Conservation (phyloP, 2,113 vertebrate genomes). For the Hydrolagus affinis region DNA sequence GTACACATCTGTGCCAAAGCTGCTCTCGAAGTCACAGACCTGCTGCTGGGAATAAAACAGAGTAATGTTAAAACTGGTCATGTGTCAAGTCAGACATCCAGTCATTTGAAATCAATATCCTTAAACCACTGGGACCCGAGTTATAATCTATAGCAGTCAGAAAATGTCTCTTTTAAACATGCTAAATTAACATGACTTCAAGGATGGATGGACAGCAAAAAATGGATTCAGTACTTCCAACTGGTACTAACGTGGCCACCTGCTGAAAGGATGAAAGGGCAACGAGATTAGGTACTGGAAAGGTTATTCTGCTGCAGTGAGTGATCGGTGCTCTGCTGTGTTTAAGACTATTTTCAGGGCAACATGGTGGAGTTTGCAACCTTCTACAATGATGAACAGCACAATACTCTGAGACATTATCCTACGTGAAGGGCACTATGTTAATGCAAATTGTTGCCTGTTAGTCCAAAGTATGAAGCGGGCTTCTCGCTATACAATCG, state of each 20-base stretch:
- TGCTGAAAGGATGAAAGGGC: neutral
- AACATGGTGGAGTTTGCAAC: too few species aligned
- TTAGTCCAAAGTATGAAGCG: too few species aligned
- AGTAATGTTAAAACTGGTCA: neutral
- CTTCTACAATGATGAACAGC: too few species aligned
- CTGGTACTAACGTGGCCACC: neutral
- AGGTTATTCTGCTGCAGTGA: neutral
- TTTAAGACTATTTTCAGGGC: too few species aligned
- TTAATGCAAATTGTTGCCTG: too few species aligned
- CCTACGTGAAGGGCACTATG: too few species aligned
- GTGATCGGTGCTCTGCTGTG: too few species aligned
- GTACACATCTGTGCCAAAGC: slow-evolving; percentile 63
- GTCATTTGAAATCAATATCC: neutral
- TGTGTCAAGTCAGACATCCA: neutral
- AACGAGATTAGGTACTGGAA: too few species aligned
- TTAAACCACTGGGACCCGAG: too few species aligned
- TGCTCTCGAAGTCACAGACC: slow-evolving; percentile 58
- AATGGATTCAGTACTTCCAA: neutral
- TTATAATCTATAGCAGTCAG: neutral
- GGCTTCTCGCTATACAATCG: too few species aligned
- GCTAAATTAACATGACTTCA: too few species aligned
- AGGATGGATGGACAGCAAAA: neutral
- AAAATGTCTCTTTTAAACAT: neutral
- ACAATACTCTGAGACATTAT: too few species aligned
- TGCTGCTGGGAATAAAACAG: slow-evolving; percentile 48